A percentile compares a stretch with the other conserved stretches of the same genome.
Evolutionary conservation across 2,113 vertebrate genomes (phyloP).

Genomic region (Motacilla tschutschensis): DNA sequence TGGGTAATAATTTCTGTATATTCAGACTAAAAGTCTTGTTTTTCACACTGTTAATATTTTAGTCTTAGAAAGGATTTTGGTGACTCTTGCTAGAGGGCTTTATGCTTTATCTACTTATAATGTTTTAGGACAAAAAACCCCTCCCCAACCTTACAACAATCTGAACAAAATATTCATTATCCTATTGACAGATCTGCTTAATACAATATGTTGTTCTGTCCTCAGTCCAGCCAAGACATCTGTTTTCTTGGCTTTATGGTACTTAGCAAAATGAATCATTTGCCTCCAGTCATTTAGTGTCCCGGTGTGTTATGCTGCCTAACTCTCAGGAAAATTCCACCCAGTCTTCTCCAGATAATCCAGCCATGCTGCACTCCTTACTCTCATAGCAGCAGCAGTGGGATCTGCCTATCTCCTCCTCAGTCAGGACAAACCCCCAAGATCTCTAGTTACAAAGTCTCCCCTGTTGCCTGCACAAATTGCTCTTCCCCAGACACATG

Average conservation of each 20-base stretch:
- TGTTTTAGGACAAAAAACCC: neutral
- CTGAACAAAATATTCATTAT: constrained; percentile 34
- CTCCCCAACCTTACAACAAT: neutral
- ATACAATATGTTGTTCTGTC: constrained; percentile 10
- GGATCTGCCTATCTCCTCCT: neutral
- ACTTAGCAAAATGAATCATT: constrained; percentile 32
- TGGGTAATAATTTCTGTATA: neutral
- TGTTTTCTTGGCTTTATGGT: constrained; percentile 23
- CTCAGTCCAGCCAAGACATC: constrained; percentile 5
- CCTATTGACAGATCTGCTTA: constrained; percentile 15
- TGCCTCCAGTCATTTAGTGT: constrained; percentile 11
- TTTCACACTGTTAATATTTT: neutral
- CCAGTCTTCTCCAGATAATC: neutral
- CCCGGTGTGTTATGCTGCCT: neutral
- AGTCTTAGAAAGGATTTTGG: neutral
- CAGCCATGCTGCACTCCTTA: neutral
- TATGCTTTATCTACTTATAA: neutral
- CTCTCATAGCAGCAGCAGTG: neutral
- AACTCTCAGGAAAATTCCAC: constrained; percentile 37
- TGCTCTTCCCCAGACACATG: neutral
- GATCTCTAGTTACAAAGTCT: neutral
- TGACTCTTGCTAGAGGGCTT: neutral
- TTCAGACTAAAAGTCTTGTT: neutral
- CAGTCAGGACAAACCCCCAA: neutral
- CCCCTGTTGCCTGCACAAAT: neutral